A percentile compares a stretch with the other conserved stretches of the same genome.
Conservation (phyloP, 2,797 vertebrate species). For the Sebastes iracundus region DNA sequence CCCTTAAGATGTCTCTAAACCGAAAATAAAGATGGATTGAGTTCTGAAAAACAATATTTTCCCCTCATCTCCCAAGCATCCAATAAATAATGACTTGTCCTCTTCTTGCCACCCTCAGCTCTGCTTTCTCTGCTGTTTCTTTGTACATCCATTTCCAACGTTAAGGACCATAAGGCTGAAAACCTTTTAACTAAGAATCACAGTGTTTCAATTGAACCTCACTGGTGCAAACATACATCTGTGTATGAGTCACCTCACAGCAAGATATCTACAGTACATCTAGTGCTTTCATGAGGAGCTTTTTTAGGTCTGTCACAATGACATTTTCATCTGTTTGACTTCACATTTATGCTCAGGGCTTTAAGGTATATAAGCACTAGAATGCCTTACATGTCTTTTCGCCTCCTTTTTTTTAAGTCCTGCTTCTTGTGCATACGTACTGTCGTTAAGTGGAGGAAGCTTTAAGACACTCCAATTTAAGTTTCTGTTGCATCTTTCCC, state of each 20-base stretch:
- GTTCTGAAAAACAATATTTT: slow-evolving; percentile 24
- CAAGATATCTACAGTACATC: not conserved
- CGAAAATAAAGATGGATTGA: slow-evolving; percentile 13
- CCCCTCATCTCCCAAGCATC: not conserved
- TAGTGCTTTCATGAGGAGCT: not conserved
- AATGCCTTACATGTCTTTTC: not conserved
- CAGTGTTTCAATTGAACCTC: not conserved
- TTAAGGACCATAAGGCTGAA: not conserved
- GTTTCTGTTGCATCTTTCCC: not conserved
- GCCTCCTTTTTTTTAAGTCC: slow-evolving; percentile 17
- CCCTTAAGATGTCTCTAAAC: slow-evolving; percentile 12
- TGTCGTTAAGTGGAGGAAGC: slow-evolving; percentile 5
- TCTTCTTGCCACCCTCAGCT: not conserved
- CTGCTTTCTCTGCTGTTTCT: not conserved
- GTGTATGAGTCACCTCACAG: not conserved
- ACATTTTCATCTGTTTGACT: slow-evolving; percentile 13
- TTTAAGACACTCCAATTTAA: not conserved
- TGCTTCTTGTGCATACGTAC: not conserved
- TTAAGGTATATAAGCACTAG: not conserved
- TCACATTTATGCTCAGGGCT: slow-evolving; percentile 4
- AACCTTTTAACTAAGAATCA: not conserved
- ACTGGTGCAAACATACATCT: not conserved
- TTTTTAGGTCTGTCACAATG: not conserved
- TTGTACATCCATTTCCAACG: not conserved
- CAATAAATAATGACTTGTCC: slow-evolving; percentile 14